Evolutionary conservation across 2,113 vertebrate genomes (phyloP).

Genomic region (Lasiurus cinereus): DNA sequence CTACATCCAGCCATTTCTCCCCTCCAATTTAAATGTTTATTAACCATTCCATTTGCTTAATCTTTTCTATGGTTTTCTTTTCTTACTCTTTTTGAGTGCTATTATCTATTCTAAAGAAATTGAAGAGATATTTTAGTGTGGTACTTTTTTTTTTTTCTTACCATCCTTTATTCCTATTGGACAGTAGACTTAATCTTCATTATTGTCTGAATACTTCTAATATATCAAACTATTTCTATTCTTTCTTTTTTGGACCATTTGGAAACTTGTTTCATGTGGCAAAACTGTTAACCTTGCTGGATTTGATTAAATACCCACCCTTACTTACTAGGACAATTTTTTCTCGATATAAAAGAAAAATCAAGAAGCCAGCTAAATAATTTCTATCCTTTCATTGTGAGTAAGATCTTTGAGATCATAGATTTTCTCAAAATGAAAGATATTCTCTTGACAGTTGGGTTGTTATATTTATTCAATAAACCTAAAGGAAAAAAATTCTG

Average conservation of each 20-base stretch:
- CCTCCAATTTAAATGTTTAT: background rate
- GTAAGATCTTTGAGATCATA: conserved; percentile 28
- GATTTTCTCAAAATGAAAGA: conserved; percentile 44
- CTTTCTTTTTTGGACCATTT: background rate
- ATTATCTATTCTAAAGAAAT: background rate
- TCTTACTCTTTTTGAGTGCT: conserved; percentile 35
- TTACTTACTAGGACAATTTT: conserved; percentile 18
- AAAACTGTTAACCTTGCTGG: conserved; percentile 52
- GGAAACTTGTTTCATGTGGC: conserved; percentile 15
- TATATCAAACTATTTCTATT: background rate
- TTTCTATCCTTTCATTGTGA: conserved; percentile 34
- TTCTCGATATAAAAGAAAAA: conserved; percentile 57
- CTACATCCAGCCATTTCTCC: background rate
- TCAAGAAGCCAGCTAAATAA: conserved; percentile 17
- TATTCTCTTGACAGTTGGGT: background rate
- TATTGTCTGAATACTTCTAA: background rate
- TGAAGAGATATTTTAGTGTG: conserved; percentile 25
- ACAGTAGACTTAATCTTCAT: conserved; percentile 1
- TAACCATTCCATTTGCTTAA: conserved; percentile 1
- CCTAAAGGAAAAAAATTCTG: background rate
- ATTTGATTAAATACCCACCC: conserved; percentile 34
- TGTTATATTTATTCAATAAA: conserved; percentile 6
- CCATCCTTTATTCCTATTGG: background rate
- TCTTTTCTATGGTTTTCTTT: background rate
- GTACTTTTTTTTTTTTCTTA: conserved; percentile 53